These are phyloP conservation scores for Eupristina koningsbergeri DNA, from an alignment of 1,140 invertebrate species.

Conservation along the genomic window DNA sequence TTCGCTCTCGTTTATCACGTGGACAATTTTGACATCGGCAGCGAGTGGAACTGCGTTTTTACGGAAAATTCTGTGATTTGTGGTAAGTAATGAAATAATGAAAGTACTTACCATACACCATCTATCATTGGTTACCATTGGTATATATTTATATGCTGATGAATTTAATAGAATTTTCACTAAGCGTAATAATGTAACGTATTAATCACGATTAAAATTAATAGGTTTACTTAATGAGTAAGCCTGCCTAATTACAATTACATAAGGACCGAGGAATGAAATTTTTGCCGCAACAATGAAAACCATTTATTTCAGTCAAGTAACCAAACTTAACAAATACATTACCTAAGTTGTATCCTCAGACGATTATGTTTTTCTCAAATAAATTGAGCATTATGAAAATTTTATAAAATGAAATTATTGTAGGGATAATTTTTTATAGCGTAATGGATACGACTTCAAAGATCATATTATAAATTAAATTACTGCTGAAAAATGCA, in stretches of 20 bases:
- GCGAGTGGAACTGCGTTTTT: no score
- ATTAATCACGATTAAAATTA: not conserved
- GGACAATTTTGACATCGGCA: no score
- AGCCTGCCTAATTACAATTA: not conserved
- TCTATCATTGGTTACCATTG: no score
- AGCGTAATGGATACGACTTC: no score
- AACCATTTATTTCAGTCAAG: not conserved
- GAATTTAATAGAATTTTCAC: not conserved
- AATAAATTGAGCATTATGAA: no score
- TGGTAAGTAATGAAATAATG: no score
- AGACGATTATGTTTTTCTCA: not conserved
- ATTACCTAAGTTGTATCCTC: not conserved
- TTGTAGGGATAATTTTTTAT: not conserved
- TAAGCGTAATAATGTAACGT: not conserved
- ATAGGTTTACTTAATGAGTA: not conserved
- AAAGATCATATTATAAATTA: no score
- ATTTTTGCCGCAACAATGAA: not conserved
- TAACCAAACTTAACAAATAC: not conserved
- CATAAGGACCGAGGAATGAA: not conserved
- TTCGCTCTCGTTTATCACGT: no score
- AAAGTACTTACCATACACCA: not conserved
- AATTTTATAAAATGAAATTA: not conserved
- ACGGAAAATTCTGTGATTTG: no score
- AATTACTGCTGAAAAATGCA: no score
- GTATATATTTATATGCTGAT: not conserved